Evolutionary conservation across 1,140 invertebrate species (phyloP).

Genomic region (Cydia amplana): DNA sequence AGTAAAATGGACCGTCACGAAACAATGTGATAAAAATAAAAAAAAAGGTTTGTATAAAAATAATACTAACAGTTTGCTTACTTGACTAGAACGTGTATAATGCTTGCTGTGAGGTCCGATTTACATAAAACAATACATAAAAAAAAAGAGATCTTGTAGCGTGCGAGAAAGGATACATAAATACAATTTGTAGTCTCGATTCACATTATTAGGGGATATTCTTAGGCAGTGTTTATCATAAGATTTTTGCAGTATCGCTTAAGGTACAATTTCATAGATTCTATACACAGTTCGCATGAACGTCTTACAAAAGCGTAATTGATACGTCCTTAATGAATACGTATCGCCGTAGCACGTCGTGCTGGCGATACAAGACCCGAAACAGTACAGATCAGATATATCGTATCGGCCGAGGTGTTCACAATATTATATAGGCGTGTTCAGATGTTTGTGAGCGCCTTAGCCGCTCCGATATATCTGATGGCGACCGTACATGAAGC

Average conservation of each 20-base stretch:
- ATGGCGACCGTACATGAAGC: neutral
- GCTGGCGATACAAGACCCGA: no score
- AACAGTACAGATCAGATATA: no score
- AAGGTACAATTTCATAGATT: slow-evolving; percentile 7
- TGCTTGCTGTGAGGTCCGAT: slow-evolving; percentile 14
- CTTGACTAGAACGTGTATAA: slow-evolving; percentile 21
- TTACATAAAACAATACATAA: slow-evolving; percentile 5
- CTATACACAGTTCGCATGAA: neutral
- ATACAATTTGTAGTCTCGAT: neutral
- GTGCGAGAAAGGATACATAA: neutral
- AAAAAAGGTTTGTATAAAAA: slow-evolving; percentile 23
- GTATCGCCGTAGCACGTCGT: neutral
- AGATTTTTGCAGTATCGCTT: slow-evolving; percentile 4
- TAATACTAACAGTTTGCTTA: slow-evolving; percentile 22
- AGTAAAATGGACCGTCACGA: neutral
- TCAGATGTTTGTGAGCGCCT: no score
- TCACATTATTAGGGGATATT: neutral
- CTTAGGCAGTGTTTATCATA: slow-evolving; percentile 15
- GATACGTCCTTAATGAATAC: neutral
- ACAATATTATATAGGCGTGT: no score
- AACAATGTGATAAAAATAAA: slow-evolving; percentile 6
- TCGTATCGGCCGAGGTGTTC: no score
- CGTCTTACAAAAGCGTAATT: slow-evolving; percentile 4
- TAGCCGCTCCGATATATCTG: no score
- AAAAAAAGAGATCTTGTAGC: neutral